Evolutionary conservation across 2,797 vertebrate genomes (phyloP).

Genomic region (Dromococcyx pavoninus): DNA sequence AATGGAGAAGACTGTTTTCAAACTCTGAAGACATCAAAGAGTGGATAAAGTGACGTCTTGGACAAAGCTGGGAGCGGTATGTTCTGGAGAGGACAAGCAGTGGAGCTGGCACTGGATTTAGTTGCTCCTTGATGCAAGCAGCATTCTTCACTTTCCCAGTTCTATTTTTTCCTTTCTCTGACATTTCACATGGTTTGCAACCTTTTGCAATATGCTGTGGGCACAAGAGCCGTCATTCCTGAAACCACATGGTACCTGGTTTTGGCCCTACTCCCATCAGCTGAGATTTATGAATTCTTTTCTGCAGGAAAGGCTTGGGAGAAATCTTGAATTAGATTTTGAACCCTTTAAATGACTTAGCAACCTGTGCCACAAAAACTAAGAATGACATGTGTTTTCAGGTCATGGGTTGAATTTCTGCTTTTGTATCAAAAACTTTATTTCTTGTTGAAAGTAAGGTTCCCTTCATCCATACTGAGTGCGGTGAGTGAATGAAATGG

Average conservation of each 20-base stretch:
- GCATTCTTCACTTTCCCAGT: background rate
- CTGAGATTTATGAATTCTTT: background rate
- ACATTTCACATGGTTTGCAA: background rate
- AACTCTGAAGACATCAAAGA: background rate
- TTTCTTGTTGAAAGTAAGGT: background rate
- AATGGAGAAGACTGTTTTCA: background rate
- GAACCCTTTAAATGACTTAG: background rate
- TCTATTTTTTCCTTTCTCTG: background rate
- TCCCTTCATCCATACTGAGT: background rate
- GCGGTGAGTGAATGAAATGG: fast-evolving
- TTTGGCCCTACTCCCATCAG: background rate
- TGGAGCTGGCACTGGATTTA: background rate
- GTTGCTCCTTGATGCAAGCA: background rate
- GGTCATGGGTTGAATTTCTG: background rate
- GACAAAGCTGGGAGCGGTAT: background rate
- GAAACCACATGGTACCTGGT: fast-evolving
- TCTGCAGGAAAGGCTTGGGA: background rate
- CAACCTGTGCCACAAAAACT: background rate
- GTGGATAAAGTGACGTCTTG: background rate
- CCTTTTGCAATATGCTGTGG: background rate
- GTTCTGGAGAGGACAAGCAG: background rate
- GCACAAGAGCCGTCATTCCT: background rate
- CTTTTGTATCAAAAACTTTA: background rate
- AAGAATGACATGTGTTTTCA: background rate
- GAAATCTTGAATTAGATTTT: background rate